Percentiles rank a stretch among this genome's conserved stretches.
These are phyloP conservation scores for Halocynthia roretzi DNA, from an alignment of 23 tunicate genomes.

Conservation along the genomic window DNA sequence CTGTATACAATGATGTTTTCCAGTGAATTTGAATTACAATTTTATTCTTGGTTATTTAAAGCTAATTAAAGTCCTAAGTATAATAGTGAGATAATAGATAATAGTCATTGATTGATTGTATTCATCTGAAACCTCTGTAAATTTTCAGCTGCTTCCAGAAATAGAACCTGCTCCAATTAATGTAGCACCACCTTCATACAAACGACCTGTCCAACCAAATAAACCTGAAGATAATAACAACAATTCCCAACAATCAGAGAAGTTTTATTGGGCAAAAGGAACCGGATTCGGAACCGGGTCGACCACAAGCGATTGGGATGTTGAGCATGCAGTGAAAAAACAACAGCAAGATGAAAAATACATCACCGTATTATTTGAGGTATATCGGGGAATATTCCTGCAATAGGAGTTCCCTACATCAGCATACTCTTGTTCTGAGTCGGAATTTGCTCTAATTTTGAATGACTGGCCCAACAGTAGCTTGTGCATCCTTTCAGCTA, in stretches of 20 bases:
- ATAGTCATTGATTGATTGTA: no score
- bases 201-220: not conserved
- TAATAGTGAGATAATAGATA: no score
- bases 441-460: no score
- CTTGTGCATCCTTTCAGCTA: no score
- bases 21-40: no score
- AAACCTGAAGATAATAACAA: not conserved
- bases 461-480: no score
- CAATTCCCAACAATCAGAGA: not conserved
- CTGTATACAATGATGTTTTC: no score
- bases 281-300: constrained; percentile 29
- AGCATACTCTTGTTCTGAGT: no score
- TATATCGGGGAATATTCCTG: not conserved
- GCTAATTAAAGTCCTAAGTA: no score
- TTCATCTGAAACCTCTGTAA: not conserved
- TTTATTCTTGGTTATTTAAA: no score
- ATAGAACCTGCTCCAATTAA: constrained; percentile 1
- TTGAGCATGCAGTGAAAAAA: constrained; percentile 12
- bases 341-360: constrained; percentile 24
- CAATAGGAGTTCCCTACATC: no score
- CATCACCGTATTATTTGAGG: constrained; percentile 6
- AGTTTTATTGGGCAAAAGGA: constrained; percentile 22
- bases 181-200: constrained; percentile 5
- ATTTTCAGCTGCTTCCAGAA: constrained; percentile 6
- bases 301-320: constrained; percentile 27